Conservation (phyloP, 2,797 vertebrate species). For the Eulemur albifrons region DNA sequence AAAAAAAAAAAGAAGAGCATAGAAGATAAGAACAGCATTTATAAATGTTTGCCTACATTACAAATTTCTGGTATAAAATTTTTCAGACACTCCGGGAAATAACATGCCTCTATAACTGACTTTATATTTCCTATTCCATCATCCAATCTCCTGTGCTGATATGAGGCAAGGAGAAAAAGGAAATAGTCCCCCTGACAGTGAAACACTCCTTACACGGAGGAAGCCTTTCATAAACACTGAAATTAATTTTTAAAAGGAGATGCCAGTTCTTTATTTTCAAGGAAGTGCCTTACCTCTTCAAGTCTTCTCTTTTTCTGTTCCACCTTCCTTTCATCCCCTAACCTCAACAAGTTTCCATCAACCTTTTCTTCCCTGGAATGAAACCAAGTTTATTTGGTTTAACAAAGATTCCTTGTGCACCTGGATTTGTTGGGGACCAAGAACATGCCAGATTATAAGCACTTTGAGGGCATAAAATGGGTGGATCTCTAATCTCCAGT, state of each 20-base stretch:
- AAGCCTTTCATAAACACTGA: not conserved
- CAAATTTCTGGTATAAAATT: not conserved
- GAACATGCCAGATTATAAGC: not conserved
- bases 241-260: not conserved
- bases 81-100: constrained; percentile 14
- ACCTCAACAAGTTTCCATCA: not conserved
- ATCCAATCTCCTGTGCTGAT: not conserved
- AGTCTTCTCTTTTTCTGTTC: not conserved
- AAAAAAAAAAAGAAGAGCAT: not conserved
- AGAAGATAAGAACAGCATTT: constrained; percentile 12
- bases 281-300: not conserved
- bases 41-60: constrained; percentile 27
- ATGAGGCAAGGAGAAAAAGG: not conserved
- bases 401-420: not conserved
- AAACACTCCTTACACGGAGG: not conserved
- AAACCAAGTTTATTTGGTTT: not conserved
- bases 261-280: not conserved
- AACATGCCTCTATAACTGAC: not conserved
- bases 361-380: not conserved
- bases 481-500: too few relatives aligned
- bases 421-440: not conserved
- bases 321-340: not conserved
- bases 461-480: not conserved
- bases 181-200: not conserved
- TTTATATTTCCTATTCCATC: not conserved